Percentiles rank a stretch among this genome's conserved stretches.
These are phyloP conservation scores for Augiades crinisus DNA, from an alignment of 2,888 invertebrate species.

Conservation along the genomic window DNA sequence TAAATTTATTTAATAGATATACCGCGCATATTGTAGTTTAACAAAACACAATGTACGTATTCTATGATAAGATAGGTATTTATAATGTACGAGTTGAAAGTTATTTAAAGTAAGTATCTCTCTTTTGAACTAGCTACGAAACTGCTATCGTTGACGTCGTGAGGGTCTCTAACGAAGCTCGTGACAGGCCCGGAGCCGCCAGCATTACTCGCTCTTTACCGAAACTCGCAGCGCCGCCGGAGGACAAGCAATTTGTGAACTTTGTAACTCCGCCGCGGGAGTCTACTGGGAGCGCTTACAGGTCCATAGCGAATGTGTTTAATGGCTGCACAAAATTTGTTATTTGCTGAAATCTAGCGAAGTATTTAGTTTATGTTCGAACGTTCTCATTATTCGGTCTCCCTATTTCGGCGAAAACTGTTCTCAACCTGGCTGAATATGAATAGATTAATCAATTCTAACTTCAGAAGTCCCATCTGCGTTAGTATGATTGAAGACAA, in stretches of 20 bases:
- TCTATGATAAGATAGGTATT: no score
- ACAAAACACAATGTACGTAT: no score
- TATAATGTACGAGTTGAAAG: not conserved
- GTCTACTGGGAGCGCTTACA: not conserved
- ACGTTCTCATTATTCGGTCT: no score
- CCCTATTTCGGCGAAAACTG: no score
- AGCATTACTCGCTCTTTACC: constrained; percentile 5
- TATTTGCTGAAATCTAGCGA: not conserved
- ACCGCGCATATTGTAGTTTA: no score
- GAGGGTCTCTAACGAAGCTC: not conserved
- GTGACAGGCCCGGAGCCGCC: not conserved
- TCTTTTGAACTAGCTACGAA: not conserved
- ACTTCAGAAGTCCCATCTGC: no score
- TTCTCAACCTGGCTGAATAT: no score
- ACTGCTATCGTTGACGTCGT: not conserved
- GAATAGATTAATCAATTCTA: no score
- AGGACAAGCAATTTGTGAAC: constrained; percentile 11
- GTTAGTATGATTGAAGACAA: no score
- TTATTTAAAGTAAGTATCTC: not conserved
- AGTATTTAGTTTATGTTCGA: not conserved
- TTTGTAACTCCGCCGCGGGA: constrained; percentile 1
- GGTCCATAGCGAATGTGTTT: not conserved
- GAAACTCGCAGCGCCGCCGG: not conserved
- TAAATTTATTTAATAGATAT: no score
- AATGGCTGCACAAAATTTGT: not conserved